Percentiles rank a stretch among this genome's conserved stretches.
Evolutionary conservation across 2,888 invertebrate genomes (phyloP).

Genomic region (Fragum fragum): DNA sequence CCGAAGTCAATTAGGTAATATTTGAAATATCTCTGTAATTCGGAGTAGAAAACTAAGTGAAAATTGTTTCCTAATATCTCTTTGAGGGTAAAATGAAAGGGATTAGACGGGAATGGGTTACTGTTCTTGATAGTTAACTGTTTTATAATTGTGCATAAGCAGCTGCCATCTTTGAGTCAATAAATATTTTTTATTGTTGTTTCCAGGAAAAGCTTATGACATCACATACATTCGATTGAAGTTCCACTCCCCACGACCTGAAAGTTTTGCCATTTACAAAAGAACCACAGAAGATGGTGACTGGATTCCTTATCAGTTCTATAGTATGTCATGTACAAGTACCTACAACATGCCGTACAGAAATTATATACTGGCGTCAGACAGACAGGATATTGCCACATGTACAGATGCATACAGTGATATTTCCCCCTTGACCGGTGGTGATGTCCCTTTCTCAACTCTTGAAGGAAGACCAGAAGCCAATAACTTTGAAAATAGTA

Average conservation of each 20-base stretch:
- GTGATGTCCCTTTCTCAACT: conserved; percentile 97
- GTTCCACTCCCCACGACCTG: conserved; percentile 98
- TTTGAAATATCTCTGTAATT: too few relatives aligned
- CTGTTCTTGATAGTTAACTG: too few relatives aligned
- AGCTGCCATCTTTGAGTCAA: too few relatives aligned
- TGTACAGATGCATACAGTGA: conserved; percentile 99
- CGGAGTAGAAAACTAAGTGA: too few relatives aligned
- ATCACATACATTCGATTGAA: conserved; percentile 98
- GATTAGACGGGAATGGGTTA: too few relatives aligned
- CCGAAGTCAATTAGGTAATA: too few relatives aligned
- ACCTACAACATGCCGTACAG: conserved; percentile 92
- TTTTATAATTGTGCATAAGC: too few relatives aligned
- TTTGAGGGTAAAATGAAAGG: too few relatives aligned
- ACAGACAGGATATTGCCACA: conserved; percentile 96
- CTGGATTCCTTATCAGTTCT: conserved; percentile 89
- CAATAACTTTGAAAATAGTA: conserved; percentile 95
- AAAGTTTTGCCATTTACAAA: conserved; percentile 98
- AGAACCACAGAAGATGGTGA: conserved; percentile 90
- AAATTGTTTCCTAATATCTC: too few relatives aligned
- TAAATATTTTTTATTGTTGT: conserved; percentile 35
- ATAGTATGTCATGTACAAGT: conserved; percentile 95
- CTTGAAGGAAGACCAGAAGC: conserved; percentile 97
- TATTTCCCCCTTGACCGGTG: conserved; percentile 97
- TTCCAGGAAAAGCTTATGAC: conserved; percentile 97
- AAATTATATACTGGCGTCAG: conserved; percentile 89